Conservation (phyloP, 2,888 invertebrate genomes). For the Dolichomitus sp. region DNA sequence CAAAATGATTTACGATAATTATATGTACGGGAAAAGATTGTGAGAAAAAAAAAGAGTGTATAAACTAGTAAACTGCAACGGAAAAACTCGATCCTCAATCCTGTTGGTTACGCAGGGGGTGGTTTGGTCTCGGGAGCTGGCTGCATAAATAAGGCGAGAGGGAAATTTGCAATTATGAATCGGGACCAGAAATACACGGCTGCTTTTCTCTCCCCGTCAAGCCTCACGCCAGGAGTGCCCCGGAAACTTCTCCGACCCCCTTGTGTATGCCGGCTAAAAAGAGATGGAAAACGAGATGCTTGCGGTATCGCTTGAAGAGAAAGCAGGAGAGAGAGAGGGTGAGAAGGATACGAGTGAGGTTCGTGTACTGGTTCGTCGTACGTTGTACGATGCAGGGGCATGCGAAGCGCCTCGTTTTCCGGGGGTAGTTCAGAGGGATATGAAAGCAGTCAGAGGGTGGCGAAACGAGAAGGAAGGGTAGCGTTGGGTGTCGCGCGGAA, state of each 20-base stretch:
- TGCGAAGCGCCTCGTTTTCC: slow-evolving; percentile 55
- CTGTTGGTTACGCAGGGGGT: slow-evolving; percentile 7
- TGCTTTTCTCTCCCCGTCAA: slow-evolving; percentile 74
- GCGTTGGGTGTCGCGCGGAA: slow-evolving; percentile 83
- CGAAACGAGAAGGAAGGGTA: slow-evolving; percentile 49
- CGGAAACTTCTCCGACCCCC: slow-evolving; percentile 58
- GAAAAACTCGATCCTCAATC: slow-evolving; percentile 6
- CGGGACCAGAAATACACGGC: slow-evolving; percentile 84
- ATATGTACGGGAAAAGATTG: neutral
- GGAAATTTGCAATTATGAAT: slow-evolving; percentile 86
- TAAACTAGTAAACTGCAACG: neutral
- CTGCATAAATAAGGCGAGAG: slow-evolving; percentile 85
- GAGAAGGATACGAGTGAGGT: slow-evolving; percentile 39
- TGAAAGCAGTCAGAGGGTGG: slow-evolving; percentile 47
- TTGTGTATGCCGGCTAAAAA: slow-evolving; percentile 53
- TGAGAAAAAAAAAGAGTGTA: neutral
- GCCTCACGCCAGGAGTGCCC: slow-evolving; percentile 19
- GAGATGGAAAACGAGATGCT: slow-evolving; percentile 60
- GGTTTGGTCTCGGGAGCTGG: slow-evolving; percentile 72
- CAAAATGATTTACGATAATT: neutral
- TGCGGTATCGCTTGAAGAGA: slow-evolving; percentile 22
- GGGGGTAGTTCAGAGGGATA: slow-evolving; percentile 46
- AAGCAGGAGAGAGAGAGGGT: slow-evolving; percentile 1
- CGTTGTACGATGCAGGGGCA: slow-evolving; percentile 49
- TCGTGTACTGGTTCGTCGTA: slow-evolving; percentile 57